Evolutionary conservation across 1,140 invertebrate species (phyloP), one percentile per base, ranked within the genome.

Genomic region (Yoshiicerus persimilis): DNA sequence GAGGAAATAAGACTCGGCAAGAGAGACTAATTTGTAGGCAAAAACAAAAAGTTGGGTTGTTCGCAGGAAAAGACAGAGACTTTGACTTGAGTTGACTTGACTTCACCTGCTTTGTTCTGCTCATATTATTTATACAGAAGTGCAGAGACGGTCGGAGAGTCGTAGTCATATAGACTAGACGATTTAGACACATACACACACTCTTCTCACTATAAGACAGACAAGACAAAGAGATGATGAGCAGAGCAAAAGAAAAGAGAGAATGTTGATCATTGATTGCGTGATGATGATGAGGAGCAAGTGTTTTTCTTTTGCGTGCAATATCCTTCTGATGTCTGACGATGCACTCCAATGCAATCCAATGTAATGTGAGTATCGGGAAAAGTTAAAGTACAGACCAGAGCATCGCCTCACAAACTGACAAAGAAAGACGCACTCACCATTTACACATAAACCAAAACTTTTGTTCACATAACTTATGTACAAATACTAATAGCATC

Each of bases 1-100:
- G 75, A 80, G 75, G 34, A 38, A 38, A 80, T 36, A 80, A 38
- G 75, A 80, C 75, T 80, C 75, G 75, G 75, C 75, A 32, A 80
- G 75, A 80, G 75, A 80, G 75, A 80, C 75, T 80, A 80, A 80
- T 80, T 80, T 80, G 75, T 80, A 80, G 75, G 75, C 75, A 80
- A 80, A 80, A 80, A 80, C 75, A 80, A 80, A 80, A 80, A 80
- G 75, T 80, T 80, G 70, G 32, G 75, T 20, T 38, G 75, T 80
- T 80, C 75, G 75, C 75, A 80, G 75, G 75, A 80, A 80, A 80
- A 80, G 75, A 80, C 75, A 80, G 23, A 77, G 27, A 77, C 75
- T 70, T 70, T 27, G 66, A 30, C 66, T 70, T 25, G 66, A 70
- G 25, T 70, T 70, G 66, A 47, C 41, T 47, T 41, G 39, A 27